phyloP scores from a whole-genome alignment of 2,888 invertebrate species.

The Ctenicera cuprea region DNA sequence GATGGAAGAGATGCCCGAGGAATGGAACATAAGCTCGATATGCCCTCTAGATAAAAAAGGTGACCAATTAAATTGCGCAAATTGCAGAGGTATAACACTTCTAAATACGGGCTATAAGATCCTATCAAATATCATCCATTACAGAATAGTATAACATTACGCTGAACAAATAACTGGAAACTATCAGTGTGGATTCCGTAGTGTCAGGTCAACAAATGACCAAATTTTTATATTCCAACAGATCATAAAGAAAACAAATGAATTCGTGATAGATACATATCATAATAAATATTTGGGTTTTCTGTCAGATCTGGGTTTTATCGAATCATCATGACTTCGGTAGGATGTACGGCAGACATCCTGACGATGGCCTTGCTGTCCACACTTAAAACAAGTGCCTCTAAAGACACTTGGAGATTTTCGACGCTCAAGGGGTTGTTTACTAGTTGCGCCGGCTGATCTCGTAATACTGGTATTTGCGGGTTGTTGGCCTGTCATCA shows the following conservation, averaged over 20 bases:
- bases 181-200: not conserved
- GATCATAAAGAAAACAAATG: too few species aligned
- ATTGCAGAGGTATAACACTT: slow-evolving; percentile 3
- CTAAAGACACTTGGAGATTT: too few species aligned
- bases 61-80: not conserved
- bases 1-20: not conserved
- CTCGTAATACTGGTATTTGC: too few species aligned
- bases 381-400: too few species aligned
- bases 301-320: too few species aligned
- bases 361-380: too few species aligned
- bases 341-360: too few species aligned
- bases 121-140: slow-evolving; percentile 1
- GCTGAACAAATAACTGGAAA: not conserved
- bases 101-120: not conserved
- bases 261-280: slow-evolving; percentile 1
- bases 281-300: too few species aligned
- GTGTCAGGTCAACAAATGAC: slow-evolving; percentile 2
- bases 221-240: not conserved
- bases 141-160: not conserved
- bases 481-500: too few species aligned
- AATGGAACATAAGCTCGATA: not conserved
- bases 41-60: not conserved
- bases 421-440: too few species aligned
- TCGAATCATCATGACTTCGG: too few species aligned
- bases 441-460: too few species aligned